A percentile compares a stretch with the other conserved stretches of the same genome.
Conservation (phyloP, 2,113 vertebrate species). For the Platycercus adscitus region DNA sequence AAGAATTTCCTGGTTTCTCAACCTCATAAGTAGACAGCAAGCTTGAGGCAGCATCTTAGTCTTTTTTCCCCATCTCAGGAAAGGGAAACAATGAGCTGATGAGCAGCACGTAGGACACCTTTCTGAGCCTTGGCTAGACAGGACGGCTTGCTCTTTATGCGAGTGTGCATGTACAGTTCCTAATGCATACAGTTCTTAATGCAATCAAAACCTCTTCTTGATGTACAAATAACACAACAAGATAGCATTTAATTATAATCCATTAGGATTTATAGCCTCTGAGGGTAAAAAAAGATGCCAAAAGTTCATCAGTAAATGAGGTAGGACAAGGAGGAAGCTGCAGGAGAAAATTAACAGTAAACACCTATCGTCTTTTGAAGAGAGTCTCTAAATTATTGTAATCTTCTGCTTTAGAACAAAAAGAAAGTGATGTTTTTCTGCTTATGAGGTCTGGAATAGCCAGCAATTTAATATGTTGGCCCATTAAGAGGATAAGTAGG, state of each 20-base stretch:
- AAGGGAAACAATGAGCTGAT: neutral
- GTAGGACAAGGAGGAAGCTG: neutral
- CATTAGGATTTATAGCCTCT: neutral
- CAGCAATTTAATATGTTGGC: neutral
- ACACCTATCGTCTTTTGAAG: neutral
- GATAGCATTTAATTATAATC: neutral
- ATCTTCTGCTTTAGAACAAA: neutral
- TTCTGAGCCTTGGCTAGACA: neutral
- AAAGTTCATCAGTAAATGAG: neutral
- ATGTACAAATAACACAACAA: neutral
- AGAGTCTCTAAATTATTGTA: neutral
- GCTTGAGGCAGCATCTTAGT: neutral
- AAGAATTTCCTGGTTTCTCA: neutral
- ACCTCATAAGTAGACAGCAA: neutral
- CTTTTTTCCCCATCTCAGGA: neutral
- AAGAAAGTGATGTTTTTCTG: neutral
- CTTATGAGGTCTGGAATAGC: neutral
- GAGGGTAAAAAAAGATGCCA: neutral
- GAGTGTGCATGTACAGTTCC: neutral
- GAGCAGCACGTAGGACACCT: neutral
- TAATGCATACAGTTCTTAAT: neutral
- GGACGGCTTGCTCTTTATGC: neutral
- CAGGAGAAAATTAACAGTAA: neutral
- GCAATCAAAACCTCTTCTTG: neutral
- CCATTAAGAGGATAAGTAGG: neutral